Conservation (phyloP, 2,888 invertebrate species). For the Epirrita christyi region DNA sequence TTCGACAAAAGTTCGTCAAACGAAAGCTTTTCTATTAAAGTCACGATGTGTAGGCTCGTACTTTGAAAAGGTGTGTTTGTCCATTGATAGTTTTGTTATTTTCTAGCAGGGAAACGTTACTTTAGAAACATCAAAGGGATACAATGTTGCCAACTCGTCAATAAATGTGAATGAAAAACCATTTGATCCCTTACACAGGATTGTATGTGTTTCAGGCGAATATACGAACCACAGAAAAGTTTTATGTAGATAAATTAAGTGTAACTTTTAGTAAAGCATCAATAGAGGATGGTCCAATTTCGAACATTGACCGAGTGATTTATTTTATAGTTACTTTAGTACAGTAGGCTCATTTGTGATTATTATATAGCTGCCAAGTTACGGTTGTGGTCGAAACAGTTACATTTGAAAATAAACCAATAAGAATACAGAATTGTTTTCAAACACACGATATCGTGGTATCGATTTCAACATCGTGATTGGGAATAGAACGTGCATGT, state of each 20-base stretch:
- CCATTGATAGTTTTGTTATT: background rate
- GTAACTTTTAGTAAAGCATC: no score
- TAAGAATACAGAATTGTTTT: constrained; percentile 23
- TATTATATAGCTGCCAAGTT: background rate
- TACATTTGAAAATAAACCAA: constrained; percentile 10
- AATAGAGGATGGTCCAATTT: no score
- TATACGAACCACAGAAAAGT: no score
- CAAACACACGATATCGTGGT: constrained; percentile 22
- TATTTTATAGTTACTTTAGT: no score
- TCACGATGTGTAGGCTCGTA: constrained; percentile 4
- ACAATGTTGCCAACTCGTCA: no score
- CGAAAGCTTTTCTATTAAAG: constrained; percentile 21
- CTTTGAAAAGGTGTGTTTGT: background rate
- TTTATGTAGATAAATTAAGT: no score
- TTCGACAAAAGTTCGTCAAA: constrained; percentile 11
- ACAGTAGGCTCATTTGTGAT: background rate
- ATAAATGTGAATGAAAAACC: no score
- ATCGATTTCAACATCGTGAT: constrained; percentile 36
- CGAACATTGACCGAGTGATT: no score
- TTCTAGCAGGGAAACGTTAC: no score
- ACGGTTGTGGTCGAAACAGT: constrained; percentile 12
- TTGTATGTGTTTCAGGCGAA: no score
- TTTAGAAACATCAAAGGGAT: no score
- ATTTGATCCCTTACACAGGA: no score
- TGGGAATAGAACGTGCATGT: constrained; percentile 30